These are phyloP conservation scores for Penaeus monodon DNA, from an alignment of 2,888 invertebrate species.

Conservation along the genomic window DNA sequence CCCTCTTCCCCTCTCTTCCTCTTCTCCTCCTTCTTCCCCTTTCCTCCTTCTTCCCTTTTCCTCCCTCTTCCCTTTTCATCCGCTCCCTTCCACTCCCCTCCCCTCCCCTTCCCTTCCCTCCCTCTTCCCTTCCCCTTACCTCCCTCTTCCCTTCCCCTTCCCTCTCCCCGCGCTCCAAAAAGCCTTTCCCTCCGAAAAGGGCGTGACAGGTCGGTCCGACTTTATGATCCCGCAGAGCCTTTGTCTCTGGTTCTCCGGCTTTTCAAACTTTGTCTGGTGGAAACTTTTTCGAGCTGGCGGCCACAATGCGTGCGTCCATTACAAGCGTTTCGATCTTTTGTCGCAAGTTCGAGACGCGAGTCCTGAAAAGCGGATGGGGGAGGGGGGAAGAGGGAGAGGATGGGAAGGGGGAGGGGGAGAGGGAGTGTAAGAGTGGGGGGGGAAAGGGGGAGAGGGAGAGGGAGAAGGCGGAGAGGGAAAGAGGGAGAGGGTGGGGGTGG, in stretches of 20 bases:
- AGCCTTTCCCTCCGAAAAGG: slow-evolving; percentile 4
- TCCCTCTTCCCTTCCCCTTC: neutral
- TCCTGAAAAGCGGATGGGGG: slow-evolving; percentile 19
- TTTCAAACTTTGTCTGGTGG: slow-evolving; percentile 36
- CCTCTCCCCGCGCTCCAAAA: slow-evolving; percentile 1
- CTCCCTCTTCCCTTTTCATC: too few species aligned
- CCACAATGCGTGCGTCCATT: slow-evolving; percentile 36
- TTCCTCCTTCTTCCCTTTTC: too few species aligned
- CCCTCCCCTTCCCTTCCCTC: too few species aligned
- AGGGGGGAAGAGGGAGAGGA: neutral
- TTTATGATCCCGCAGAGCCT: slow-evolving; percentile 28
- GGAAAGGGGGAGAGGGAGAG: neutral
- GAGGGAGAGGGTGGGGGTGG: neutral
- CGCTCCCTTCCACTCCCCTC: too few species aligned
- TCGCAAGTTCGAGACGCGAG: slow-evolving; percentile 26
- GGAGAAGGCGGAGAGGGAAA: neutral
- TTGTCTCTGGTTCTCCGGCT: slow-evolving; percentile 30
- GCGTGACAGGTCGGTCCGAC: slow-evolving; percentile 37
- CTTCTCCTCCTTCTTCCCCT: too few species aligned
- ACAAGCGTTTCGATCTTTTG: slow-evolving; percentile 39
- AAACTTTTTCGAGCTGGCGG: slow-evolving; percentile 16
- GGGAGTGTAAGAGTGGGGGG: neutral
- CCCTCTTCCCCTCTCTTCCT: too few species aligned
- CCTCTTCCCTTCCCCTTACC: neutral
- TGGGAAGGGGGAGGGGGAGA: neutral